phyloP scores from a whole-genome alignment of 1,140 invertebrate genomes.

The Drosophila eugracilis region DNA sequence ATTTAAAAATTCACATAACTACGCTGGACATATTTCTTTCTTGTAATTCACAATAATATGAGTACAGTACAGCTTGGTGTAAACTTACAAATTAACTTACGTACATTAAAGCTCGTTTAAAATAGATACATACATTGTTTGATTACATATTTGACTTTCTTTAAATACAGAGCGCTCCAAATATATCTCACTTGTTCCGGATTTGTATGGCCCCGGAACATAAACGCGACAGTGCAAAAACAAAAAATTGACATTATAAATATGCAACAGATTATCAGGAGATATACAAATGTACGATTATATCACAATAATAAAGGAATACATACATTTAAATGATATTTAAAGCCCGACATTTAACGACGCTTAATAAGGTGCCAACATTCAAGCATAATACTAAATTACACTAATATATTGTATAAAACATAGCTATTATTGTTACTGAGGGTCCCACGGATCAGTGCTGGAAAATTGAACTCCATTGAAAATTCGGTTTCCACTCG shows the following conservation, averaged over 20 bases:
- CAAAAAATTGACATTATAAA: conserved; percentile 71
- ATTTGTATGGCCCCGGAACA: conserved; percentile 25
- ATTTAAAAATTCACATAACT: not conserved
- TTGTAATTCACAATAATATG: conserved; percentile 41
- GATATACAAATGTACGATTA: conserved; percentile 78
- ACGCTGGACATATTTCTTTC: conserved; percentile 12
- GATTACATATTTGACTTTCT: conserved; percentile 50
- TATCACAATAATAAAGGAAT: conserved; percentile 84
- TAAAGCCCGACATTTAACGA: conserved; percentile 53
- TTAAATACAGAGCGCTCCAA: conserved; percentile 50
- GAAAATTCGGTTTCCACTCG: conserved; percentile 26
- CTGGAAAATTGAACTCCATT: conserved; percentile 18
- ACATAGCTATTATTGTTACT: conserved; percentile 25
- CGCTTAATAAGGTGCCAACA: conserved; percentile 38
- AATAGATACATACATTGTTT: conserved; percentile 56
- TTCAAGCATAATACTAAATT: conserved; percentile 57
- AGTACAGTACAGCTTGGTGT: conserved; percentile 38
- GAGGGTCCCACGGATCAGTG: conserved; percentile 10
- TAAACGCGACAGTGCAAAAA: conserved; percentile 35
- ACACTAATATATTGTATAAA: conserved; percentile 49
- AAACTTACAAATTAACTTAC: conserved; percentile 57
- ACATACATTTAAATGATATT: conserved; percentile 79
- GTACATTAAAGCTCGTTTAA: conserved; percentile 74
- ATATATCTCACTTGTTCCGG: conserved; percentile 18
- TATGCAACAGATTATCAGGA: conserved; percentile 79